Conservation (phyloP, 2,888 invertebrate species). For the Heliconius cydno region DNA sequence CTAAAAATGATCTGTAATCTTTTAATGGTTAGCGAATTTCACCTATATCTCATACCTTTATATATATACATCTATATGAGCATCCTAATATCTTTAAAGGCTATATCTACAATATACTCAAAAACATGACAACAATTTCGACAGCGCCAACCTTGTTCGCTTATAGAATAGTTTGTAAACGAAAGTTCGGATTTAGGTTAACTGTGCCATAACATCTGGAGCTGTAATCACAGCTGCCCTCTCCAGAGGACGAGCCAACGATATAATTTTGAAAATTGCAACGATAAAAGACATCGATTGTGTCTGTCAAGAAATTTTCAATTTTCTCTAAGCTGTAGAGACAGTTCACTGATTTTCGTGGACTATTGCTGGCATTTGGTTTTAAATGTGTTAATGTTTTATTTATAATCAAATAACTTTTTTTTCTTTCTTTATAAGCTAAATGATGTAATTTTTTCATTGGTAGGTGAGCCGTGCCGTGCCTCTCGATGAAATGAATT, state of each 20-base stretch:
- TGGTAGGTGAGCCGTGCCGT: not conserved
- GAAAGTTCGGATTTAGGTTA: conserved; percentile 62
- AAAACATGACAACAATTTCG: conserved; percentile 1
- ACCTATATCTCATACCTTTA: not conserved
- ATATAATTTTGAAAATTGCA: conserved; percentile 74
- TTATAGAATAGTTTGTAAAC: conserved; percentile 53
- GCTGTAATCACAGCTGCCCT: conserved; percentile 59
- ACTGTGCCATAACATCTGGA: conserved; percentile 62
- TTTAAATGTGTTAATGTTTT: not conserved
- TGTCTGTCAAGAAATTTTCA: conserved; percentile 43
- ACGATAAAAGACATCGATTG: conserved; percentile 56
- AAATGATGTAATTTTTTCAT: too few relatives aligned
- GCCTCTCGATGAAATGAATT: not conserved
- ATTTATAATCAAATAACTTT: not conserved
- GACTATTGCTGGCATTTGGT: not conserved
- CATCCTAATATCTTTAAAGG: not conserved
- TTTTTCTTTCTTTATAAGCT: too few relatives aligned
- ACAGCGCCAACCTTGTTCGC: conserved; percentile 28
- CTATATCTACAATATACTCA: not conserved
- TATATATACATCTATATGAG: not conserved
- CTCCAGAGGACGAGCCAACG: conserved; percentile 45
- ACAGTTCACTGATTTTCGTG: not conserved
- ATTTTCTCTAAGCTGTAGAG: conserved; percentile 28
- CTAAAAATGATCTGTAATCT: not conserved
- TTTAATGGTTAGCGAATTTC: not conserved